phyloP scores from a whole-genome alignment of 2,797 vertebrate species.

The Hozukius guyotensis region DNA sequence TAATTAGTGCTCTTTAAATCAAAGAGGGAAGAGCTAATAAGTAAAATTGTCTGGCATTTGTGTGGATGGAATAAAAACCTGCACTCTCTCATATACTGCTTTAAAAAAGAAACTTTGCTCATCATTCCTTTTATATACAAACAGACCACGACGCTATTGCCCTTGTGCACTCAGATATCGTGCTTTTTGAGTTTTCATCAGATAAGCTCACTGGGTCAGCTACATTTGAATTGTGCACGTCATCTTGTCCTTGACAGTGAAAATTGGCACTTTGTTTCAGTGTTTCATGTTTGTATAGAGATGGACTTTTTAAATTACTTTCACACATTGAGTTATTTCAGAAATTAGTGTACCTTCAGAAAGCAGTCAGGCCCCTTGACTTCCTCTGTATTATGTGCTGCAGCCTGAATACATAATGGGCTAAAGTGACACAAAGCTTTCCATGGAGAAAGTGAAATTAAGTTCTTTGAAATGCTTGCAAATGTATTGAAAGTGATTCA shows the following conservation, averaged over 20 bases:
- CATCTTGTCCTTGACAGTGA: conserved; percentile 36
- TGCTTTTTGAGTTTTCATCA: conserved; percentile 26
- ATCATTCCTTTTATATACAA: conserved; percentile 15
- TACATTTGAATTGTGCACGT: conserved; percentile 16
- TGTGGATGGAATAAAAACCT: conserved; percentile 16
- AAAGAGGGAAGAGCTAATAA: conserved; percentile 14
- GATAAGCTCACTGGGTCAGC: conserved; percentile 22
- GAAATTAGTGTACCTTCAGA: background rate
- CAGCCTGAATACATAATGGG: conserved; percentile 15
- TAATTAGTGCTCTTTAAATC: conserved; percentile 19
- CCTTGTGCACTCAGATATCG: conserved; percentile 7
- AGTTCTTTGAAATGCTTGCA: background rate
- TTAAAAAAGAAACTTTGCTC: conserved; percentile 14
- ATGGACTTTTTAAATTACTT: conserved; percentile 16
- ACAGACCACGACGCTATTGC: conserved; percentile 9
- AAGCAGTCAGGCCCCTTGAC: conserved; percentile 1
- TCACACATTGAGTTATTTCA: background rate
- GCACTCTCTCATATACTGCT: background rate
- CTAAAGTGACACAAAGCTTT: conserved; percentile 21
- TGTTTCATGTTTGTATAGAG: conserved; percentile 16
- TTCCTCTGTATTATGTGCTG: conserved; percentile 6
- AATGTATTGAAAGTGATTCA: background rate
- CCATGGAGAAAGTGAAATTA: conserved; percentile 1
- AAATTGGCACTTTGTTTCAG: conserved; percentile 38
- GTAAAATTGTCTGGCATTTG: conserved; percentile 26